Base-by-base conservation (phyloP, 2,888 invertebrate species). In the Coelopa pilipes region DNA sequence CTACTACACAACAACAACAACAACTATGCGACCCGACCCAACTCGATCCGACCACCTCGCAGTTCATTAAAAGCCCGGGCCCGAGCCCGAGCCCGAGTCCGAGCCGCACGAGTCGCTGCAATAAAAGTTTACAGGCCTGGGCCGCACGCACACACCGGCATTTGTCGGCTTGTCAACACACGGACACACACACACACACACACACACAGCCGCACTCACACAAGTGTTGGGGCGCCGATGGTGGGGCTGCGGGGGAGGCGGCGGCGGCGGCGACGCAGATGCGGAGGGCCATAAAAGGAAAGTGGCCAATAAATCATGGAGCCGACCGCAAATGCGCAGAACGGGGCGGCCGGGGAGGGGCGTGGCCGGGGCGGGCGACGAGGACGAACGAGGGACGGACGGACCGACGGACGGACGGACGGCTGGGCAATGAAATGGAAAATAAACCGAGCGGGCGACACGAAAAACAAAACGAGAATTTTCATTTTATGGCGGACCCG, bases 301-400 rank as follows among this genome's bases (percentile, higher is more conserved):
- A 70, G 70, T 70, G 70, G 62, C 62, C 62, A 62, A 70, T 70
- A 70, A 70, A 70, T 70, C 70, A 70, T 70, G 62, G 50, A 70
- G 24, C 53, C n/a, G 17, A 70, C 19, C n/a, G 34, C n/a, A 63
- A 57, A 59, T 69, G 11, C 45, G 24, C 34, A 57, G 46, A 59
- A 46, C 46, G 17, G 17, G n/a, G 65, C 46, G 57, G 24, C 57
- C 24, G 10, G 4, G 19, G 21, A 21, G 57, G 21, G 24, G 57
- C 4, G 57, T 19, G 57, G 19, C 5, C 57, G 24, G 24, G 24
- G 21, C 19, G 57, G 13, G 11, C 21, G 13, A 21, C 21, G 24
- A 59, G 13, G 24, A 59, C 57, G 24, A 17, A 19, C 17, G 12
- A 59, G 19, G 24, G 21, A 21, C n/a, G n/a, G n/a, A n/a, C n/a